Conservation (phyloP, 2,113 vertebrate species). For the Speoplatyrhinus poulsoni region DNA sequence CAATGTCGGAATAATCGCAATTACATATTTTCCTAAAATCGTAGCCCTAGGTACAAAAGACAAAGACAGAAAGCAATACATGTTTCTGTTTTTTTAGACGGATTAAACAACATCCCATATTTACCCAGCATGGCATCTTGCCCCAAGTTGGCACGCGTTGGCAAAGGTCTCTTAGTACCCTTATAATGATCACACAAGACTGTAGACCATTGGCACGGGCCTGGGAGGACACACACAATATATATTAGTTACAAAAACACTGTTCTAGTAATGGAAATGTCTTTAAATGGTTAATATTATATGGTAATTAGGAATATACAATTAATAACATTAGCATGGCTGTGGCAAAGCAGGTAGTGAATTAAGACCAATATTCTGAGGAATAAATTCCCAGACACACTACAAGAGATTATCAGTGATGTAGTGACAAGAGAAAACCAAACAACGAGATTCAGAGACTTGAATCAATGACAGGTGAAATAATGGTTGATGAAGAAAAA, state of each 20-base stretch:
- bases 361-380: not conserved
- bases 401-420: not conserved
- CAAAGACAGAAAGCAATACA: not conserved
- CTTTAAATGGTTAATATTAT: too few species aligned
- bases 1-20: too few species aligned
- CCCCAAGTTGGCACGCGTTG: slow-evolving; percentile 81
- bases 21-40: too few species aligned
- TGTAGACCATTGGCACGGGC: slow-evolving; percentile 83
- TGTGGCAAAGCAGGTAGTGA: not conserved
- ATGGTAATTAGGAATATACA: not conserved
- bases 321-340: not conserved
- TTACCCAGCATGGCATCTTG: slow-evolving; percentile 82
- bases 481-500: too few species aligned
- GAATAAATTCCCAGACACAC: too few species aligned
- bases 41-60: not conserved
- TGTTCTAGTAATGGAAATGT: too few species aligned
- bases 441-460: too few species aligned
- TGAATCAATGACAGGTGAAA: too few species aligned
- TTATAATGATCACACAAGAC: slow-evolving; percentile 82
- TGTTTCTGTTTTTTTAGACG: not conserved
- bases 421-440: not conserved
- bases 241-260: not conserved
- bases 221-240: slow-evolving; percentile 48
- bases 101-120: slow-evolving; percentile 4
- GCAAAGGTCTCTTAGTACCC: slow-evolving; percentile 81